Percentiles rank a stretch among this genome's conserved stretches.
phyloP scores from a whole-genome alignment of 2,113 vertebrate genomes.

The Opisthocomus hoazin region DNA sequence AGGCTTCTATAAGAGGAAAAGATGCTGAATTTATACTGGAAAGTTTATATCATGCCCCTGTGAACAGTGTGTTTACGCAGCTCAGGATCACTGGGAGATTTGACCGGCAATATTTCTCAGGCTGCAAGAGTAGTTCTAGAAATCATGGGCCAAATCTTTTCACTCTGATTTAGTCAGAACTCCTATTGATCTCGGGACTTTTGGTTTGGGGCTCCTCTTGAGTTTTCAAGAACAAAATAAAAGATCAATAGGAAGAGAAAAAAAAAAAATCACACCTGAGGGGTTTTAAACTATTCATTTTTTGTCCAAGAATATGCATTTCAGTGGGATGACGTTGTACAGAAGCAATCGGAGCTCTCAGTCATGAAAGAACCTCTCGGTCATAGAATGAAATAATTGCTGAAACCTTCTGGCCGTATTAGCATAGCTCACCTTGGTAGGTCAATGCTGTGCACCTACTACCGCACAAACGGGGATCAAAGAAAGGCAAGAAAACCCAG shows the following conservation, averaged over 20 bases:
- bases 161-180: neutral
- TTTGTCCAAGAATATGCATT: neutral
- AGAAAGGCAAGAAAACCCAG: neutral
- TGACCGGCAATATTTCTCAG: neutral
- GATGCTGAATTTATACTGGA: neutral
- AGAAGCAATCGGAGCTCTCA: neutral
- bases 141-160: neutral
- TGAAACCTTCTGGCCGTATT: neutral
- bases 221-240: neutral
- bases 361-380: neutral
- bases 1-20: neutral
- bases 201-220: neutral
- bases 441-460: neutral
- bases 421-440: neutral
- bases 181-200: neutral
- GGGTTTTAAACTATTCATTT: neutral
- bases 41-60: neutral
- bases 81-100: neutral
- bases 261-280: neutral
- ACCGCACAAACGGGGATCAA: neutral
- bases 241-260: neutral
- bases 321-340: neutral
- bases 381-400: neutral
- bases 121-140: neutral
- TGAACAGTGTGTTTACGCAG: neutral